Conservation (phyloP, 2,797 vertebrate genomes). For the Lepilemur ruficaudatus region DNA sequence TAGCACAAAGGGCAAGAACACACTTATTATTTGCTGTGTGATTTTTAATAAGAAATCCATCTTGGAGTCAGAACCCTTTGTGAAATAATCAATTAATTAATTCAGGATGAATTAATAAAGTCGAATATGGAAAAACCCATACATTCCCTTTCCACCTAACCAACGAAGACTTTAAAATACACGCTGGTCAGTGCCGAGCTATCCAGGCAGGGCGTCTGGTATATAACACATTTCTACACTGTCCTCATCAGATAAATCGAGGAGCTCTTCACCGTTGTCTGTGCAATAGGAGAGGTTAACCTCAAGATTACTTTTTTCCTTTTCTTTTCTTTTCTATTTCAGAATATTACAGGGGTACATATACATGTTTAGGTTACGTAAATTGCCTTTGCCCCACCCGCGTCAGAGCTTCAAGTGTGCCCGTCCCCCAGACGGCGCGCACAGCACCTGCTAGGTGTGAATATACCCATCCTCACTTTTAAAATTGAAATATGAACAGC, state of each 20-base stretch:
- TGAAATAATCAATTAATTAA: no score
- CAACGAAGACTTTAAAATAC: background rate
- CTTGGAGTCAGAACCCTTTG: background rate
- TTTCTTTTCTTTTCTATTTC: no score
- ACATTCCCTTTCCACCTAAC: background rate
- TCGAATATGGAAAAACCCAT: background rate
- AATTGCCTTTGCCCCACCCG: no score
- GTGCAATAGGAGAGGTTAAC: background rate
- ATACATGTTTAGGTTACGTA: no score
- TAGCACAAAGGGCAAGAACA: background rate
- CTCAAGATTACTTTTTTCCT: background rate
- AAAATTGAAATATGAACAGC: background rate
- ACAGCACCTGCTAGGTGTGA: no score
- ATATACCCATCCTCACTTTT: no score
- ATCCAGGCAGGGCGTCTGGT: no score
- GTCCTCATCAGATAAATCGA: no score
- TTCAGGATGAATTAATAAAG: background rate
- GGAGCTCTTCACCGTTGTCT: background rate
- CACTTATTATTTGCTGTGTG: background rate
- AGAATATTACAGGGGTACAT: no score
- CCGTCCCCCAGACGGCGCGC: no score
- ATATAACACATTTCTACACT: background rate
- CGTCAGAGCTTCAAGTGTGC: no score
- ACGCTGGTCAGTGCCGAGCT: background rate
- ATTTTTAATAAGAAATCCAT: background rate